These are phyloP conservation scores for Lucilia sericata DNA, from an alignment of 1,140 invertebrate species.

Conservation along the genomic window DNA sequence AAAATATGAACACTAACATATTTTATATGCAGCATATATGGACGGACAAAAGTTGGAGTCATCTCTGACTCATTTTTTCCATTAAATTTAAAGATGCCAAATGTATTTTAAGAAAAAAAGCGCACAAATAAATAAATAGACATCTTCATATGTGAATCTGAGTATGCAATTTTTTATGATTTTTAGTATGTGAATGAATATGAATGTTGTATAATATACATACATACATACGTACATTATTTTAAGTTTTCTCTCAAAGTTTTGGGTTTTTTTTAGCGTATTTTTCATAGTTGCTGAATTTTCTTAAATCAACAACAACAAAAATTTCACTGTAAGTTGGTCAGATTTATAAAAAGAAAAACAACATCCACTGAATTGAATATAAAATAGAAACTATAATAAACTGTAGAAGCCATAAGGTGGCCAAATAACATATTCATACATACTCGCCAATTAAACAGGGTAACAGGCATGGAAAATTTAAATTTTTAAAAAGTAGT, in stretches of 20 bases:
- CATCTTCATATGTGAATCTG: background rate
- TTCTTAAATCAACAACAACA: background rate
- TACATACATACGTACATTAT: too few relatives aligned
- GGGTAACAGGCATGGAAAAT: too few relatives aligned
- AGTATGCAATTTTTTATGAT: background rate
- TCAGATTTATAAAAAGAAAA: background rate
- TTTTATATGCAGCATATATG: background rate
- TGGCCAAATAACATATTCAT: background rate
- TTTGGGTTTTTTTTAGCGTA: too few relatives aligned
- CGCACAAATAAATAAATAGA: background rate
- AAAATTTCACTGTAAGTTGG: conserved; percentile 41
- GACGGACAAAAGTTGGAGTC: background rate
- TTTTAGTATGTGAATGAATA: too few relatives aligned
- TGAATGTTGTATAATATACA: too few relatives aligned
- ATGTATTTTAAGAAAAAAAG: too few relatives aligned
- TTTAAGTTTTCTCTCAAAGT: too few relatives aligned
- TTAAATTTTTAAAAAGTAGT: too few relatives aligned
- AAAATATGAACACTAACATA: conserved; percentile 8
- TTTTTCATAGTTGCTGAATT: background rate
- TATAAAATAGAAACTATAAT: background rate
- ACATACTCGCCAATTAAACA: too few relatives aligned
- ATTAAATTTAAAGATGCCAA: too few relatives aligned
- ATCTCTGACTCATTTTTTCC: too few relatives aligned
- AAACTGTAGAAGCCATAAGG: background rate
- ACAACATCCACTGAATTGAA: background rate